A percentile compares a stretch with the other conserved stretches of the same genome.
These are phyloP conservation scores for Bos javanicus DNA, from an alignment of 2,113 vertebrate genomes.

Conservation along the genomic window DNA sequence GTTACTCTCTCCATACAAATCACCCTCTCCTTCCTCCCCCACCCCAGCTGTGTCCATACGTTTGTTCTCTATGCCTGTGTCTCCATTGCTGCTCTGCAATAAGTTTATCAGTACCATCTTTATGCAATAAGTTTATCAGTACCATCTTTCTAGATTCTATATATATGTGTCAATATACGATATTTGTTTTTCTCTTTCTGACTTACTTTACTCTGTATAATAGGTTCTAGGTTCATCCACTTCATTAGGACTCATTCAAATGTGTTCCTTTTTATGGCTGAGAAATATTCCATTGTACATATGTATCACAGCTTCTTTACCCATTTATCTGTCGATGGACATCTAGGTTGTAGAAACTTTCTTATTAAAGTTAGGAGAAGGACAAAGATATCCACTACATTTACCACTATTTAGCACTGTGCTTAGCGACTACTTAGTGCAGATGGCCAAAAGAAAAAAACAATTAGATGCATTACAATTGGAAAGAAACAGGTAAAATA, in stretches of 20 bases:
- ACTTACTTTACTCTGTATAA: not conserved
- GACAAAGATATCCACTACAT: no score
- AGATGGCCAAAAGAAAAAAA: not conserved
- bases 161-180: not conserved
- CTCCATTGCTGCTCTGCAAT: not conserved
- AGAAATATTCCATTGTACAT: not conserved
- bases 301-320: not conserved
- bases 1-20: not conserved
- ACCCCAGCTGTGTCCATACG: not conserved
- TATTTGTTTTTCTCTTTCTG: not conserved
- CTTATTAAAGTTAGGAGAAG: not conserved
- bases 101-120: not conserved
- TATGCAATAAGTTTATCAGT: not conserved
- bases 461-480: not conserved
- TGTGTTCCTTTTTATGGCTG: not conserved
- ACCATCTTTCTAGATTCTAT: not conserved
- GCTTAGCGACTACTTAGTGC: not conserved
- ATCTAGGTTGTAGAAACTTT: not conserved
- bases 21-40: not conserved
- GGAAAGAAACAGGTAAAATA: not conserved
- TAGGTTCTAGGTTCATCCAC: not conserved
- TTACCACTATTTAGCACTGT: not conserved
- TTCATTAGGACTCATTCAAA: not conserved
- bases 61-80: not conserved
- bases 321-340: not conserved